Base-by-base conservation (phyloP, 2,888 invertebrate species). In the Ophion ellenae region DNA sequence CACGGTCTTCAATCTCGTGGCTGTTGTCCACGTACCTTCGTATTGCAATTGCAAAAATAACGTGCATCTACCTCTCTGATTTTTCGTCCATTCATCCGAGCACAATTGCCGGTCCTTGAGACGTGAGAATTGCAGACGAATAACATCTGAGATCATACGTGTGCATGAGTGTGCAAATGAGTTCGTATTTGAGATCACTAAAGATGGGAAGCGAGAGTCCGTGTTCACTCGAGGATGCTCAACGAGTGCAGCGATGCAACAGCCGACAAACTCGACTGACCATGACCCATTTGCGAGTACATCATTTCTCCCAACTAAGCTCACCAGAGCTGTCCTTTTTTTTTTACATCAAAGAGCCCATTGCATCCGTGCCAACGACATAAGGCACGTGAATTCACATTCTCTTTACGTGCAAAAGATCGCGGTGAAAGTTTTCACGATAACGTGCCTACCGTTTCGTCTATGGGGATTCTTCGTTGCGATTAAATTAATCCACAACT, bases 261-360 rank as follows among this genome's bases (percentile, higher is more conserved):
- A 66, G 11, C 79, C 20, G 40, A 85, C 82, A 45, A 74, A 83
- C 77, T 69, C 69, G 69, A 81, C 59, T 83, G 86, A 36, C 83
- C 83, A 73, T 86, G 86, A 83, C 86, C 86, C 47, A 86, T 86
- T 82, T 85, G 14, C 47, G 2, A 20, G 32, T 57, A 78, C 32
- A 63, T 79, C 57, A 40, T 79, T 82, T 79, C 75, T 76, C 78
- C 70, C 75, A 64, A 28, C 59, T 66, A 36, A 64, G 17, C 59
- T 64, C 57, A 69, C 63, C 24, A 47, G n/a, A 24, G 59, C 14
- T 61, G 7, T 40, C 40, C 9, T 66, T 11, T 66, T 20, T 61
- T 20, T 20, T 61, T 61, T 24, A 2, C 20, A 9, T 20, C 61
- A 61, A 47, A 47, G 14, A 14, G 11, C 4, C 14, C 11, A 47